These are phyloP conservation scores for Cariama cristata DNA, from an alignment of 2,113 vertebrate species.

Conservation along the genomic window DNA sequence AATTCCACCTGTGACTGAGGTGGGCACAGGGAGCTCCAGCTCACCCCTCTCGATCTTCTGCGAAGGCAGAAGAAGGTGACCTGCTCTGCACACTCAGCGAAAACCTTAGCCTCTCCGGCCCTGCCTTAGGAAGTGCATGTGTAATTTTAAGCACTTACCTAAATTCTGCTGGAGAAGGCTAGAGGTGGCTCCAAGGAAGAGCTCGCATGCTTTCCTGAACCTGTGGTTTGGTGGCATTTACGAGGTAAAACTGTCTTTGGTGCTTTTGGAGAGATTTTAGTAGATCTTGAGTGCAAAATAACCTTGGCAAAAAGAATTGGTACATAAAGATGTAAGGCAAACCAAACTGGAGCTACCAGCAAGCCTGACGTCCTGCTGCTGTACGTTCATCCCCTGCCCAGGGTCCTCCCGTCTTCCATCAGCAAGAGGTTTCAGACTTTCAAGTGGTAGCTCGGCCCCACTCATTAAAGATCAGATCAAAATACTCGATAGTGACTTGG, in stretches of 20 bases:
- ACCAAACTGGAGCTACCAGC: background rate
- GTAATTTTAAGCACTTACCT: background rate
- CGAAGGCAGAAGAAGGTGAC: background rate
- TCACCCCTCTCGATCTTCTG: fast-evolving
- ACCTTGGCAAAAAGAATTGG: background rate
- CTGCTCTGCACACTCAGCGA: no score
- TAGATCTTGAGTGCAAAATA: background rate
- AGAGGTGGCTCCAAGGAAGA: background rate
- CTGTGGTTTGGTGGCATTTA: background rate
- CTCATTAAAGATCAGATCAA: background rate
- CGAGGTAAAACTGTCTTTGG: background rate
- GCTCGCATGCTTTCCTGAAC: background rate
- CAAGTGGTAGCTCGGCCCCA: no score
- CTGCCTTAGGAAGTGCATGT: fast-evolving
- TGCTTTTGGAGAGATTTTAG: background rate
- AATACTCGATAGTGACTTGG: fast-evolving
- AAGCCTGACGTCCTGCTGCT: background rate
- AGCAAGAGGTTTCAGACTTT: background rate
- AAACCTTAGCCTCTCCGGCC: background rate
- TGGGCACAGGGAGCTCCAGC: background rate
- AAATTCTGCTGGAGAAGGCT: background rate
- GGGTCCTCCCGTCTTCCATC: background rate
- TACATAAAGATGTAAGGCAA: background rate
- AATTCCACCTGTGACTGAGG: fast-evolving
- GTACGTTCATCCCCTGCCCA: background rate